Evolutionary conservation across 2,888 invertebrate species (phyloP).

Genomic region (Rhodophaea formosa): DNA sequence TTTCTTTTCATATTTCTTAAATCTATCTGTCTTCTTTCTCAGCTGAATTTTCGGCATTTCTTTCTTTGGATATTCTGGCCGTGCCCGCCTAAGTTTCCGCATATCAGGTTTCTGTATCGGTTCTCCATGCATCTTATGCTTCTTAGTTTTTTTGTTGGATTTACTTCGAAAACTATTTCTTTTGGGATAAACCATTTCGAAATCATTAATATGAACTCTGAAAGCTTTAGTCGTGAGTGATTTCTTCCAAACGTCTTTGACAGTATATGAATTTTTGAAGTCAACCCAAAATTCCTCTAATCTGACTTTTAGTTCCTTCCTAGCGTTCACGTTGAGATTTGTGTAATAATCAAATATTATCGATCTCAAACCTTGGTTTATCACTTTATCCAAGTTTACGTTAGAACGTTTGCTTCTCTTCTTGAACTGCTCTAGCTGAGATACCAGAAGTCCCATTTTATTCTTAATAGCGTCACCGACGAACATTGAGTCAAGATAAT

Average conservation of each 20-base stretch:
- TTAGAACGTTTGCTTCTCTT: slow-evolving; percentile 30
- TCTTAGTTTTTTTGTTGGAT: too few relatives aligned
- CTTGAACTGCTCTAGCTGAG: slow-evolving; percentile 37
- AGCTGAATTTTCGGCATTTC: too few relatives aligned
- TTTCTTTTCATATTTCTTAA: too few relatives aligned
- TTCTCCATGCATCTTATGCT: too few relatives aligned
- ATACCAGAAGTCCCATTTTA: slow-evolving; percentile 36
- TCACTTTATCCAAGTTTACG: slow-evolving; percentile 32
- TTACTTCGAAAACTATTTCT: too few relatives aligned
- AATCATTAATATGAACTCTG: neutral
- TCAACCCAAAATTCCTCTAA: slow-evolving; percentile 33
- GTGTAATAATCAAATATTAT: slow-evolving; percentile 48
- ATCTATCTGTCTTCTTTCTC: too few relatives aligned
- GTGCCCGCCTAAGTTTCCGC: too few relatives aligned
- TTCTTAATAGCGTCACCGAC: slow-evolving; percentile 25
- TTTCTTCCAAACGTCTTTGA: neutral
- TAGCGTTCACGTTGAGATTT: slow-evolving; percentile 34
- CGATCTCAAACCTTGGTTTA: slow-evolving; percentile 38
- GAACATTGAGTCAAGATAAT: slow-evolving; percentile 48
- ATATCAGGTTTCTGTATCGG: too few relatives aligned
- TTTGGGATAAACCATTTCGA: neutral
- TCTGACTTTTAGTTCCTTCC: slow-evolving; percentile 33
- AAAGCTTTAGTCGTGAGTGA: neutral
- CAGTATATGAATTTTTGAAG: neutral
- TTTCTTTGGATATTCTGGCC: too few relatives aligned